phyloP scores from a whole-genome alignment of 2,888 invertebrate genomes.

The Leptopilina drosophilae region DNA sequence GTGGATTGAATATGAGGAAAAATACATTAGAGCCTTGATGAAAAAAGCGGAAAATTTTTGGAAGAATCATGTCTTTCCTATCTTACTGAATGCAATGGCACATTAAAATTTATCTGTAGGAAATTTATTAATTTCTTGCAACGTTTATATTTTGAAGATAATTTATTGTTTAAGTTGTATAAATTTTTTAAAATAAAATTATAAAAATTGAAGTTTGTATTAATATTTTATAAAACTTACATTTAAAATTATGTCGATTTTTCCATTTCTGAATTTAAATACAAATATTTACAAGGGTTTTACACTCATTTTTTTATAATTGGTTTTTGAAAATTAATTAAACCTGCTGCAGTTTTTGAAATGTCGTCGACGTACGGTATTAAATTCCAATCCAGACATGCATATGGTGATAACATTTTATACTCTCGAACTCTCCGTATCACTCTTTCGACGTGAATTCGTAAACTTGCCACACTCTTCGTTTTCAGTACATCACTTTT shows the following conservation, averaged over 20 bases:
- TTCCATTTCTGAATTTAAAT: background rate
- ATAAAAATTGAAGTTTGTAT: background rate
- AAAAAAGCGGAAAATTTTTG: slow-evolving; percentile 29
- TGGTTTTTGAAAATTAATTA: too few relatives aligned
- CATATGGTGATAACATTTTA: too few relatives aligned
- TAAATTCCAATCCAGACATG: too few relatives aligned
- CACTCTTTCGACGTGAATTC: too few relatives aligned
- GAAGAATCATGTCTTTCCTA: slow-evolving; percentile 32
- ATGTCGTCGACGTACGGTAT: too few relatives aligned
- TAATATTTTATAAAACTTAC: background rate
- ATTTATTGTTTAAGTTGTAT: background rate
- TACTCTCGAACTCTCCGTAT: too few relatives aligned
- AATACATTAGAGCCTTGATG: slow-evolving; percentile 12
- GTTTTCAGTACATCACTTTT: too few relatives aligned
- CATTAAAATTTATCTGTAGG: background rate
- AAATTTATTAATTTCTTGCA: background rate
- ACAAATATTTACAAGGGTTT: too few relatives aligned
- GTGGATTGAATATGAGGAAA: slow-evolving; percentile 4
- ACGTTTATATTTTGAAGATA: slow-evolving; percentile 14
- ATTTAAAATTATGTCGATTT: slow-evolving; percentile 1
- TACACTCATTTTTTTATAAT: too few relatives aligned
- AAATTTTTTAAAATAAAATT: background rate
- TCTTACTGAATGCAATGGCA: slow-evolving; percentile 23
- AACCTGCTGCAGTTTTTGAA: too few relatives aligned
- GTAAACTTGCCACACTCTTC: too few relatives aligned